Conservation (phyloP, 2,113 vertebrate species). For the Erythrolamprus reginae region DNA sequence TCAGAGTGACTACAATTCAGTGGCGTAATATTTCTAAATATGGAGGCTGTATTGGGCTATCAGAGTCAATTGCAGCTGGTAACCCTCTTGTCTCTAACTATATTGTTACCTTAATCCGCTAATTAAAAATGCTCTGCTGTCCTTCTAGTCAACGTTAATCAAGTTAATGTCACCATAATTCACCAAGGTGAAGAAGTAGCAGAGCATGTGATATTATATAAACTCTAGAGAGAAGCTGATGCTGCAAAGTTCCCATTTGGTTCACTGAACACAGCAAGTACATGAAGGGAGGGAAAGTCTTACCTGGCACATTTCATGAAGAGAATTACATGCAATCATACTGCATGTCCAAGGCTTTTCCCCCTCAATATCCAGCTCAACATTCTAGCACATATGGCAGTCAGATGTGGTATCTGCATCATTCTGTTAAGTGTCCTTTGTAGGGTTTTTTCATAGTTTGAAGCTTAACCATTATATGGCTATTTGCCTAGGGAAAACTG, state of each 20-base stretch:
- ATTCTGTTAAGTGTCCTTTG: not conserved
- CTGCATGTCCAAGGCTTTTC: not conserved
- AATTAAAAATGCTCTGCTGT: not conserved
- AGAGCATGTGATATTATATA: not conserved
- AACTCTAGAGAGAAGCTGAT: not conserved
- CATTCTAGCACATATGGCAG: not conserved
- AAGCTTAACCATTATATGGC: accelerated
- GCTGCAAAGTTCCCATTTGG: constrained; percentile 21
- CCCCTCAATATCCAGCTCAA: not conserved
- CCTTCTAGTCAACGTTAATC: not conserved
- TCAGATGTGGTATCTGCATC: not conserved
- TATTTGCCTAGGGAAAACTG: not conserved
- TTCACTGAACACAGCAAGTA: not conserved
- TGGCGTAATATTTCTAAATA: not conserved
- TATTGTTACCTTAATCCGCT: not conserved
- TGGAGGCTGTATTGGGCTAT: no score
- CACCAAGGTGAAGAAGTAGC: constrained; percentile 1
- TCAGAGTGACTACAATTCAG: not conserved
- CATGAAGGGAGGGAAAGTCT: not conserved
- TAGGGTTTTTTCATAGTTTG: not conserved
- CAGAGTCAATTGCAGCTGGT: not conserved
- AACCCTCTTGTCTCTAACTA: not conserved
- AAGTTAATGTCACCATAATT: not conserved
- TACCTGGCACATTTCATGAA: not conserved
- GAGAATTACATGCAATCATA: not conserved